Evolutionary conservation across 2,797 vertebrate species (phyloP).

Genomic region (Pogonophryne albipinna): DNA sequence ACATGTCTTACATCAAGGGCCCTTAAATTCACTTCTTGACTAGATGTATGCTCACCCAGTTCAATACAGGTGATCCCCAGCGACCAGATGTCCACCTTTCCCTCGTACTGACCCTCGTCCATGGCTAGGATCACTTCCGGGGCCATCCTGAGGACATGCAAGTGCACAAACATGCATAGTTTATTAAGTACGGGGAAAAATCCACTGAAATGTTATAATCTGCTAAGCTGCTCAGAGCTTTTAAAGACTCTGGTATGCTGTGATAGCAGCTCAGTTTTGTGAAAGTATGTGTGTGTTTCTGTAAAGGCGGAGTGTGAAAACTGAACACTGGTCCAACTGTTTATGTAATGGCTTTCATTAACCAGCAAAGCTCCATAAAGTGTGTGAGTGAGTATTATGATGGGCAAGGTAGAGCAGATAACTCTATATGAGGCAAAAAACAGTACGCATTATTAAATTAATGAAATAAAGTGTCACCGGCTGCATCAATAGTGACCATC

Average conservation of each 20-base stretch:
- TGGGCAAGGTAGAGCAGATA: not conserved
- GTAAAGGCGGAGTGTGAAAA: slow-evolving; percentile 35
- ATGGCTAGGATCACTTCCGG: slow-evolving; percentile 98
- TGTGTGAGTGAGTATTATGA: slow-evolving; percentile 9
- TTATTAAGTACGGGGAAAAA: slow-evolving; percentile 56
- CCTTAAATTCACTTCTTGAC: not conserved
- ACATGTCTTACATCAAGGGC: not conserved
- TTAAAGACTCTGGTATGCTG: slow-evolving; percentile 70
- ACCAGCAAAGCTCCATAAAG: slow-evolving; percentile 26
- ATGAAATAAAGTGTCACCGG: too few relatives aligned
- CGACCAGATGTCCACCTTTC: slow-evolving; percentile 97
- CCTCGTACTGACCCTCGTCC: slow-evolving; percentile 98
- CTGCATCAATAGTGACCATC: not conserved
- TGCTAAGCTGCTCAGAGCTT: slow-evolving; percentile 75
- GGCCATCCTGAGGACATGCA: slow-evolving; percentile 91
- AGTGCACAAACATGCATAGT: slow-evolving; percentile 37
- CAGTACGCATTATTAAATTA: not conserved
- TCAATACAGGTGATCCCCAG: slow-evolving; percentile 98
- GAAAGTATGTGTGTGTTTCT: slow-evolving; percentile 49
- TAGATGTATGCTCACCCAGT: slow-evolving; percentile 86
- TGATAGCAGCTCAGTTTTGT: slow-evolving; percentile 69
- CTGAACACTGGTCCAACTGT: slow-evolving; percentile 34
- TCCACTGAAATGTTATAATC: slow-evolving; percentile 74
- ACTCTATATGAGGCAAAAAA: slow-evolving; percentile 19
- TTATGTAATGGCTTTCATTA: slow-evolving; percentile 35